Evolutionary conservation across 2,797 vertebrate species (phyloP).

Genomic region (Peromyscus aztecus): DNA sequence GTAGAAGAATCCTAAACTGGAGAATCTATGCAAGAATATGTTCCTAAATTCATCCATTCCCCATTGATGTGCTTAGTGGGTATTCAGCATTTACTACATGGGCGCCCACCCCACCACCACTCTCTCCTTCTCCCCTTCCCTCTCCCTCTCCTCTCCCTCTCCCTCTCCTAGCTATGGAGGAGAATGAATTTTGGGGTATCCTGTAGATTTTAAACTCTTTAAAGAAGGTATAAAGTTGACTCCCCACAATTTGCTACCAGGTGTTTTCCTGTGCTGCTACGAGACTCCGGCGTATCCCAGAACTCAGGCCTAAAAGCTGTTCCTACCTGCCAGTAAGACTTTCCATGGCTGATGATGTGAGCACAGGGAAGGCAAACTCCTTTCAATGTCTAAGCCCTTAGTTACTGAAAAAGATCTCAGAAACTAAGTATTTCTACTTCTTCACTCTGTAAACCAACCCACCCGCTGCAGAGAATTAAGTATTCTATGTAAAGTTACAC

Average conservation of each 20-base stretch:
- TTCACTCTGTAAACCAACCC: not conserved
- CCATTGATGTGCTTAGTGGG: not conserved
- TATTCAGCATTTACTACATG: not conserved
- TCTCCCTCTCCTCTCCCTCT: not conserved
- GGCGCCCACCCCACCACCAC: not conserved
- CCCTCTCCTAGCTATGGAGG: not conserved
- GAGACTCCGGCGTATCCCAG: not conserved
- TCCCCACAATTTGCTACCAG: not conserved
- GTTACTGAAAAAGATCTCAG: not conserved
- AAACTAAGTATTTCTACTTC: not conserved
- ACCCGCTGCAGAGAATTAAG: not conserved
- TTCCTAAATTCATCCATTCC: not conserved
- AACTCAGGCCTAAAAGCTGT: not conserved
- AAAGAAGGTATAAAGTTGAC: not conserved
- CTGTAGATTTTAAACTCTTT: not conserved
- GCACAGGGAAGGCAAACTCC: not conserved
- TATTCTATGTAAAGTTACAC: not conserved
- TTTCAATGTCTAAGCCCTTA: not conserved
- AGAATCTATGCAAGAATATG: not conserved
- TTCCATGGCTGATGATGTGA: not conserved
- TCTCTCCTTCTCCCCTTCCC: not conserved
- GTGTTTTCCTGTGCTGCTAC: not conserved
- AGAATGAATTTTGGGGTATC: not conserved
- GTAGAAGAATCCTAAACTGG: constrained; percentile 10
- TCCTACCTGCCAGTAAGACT: not conserved